These are phyloP conservation scores for Cyphomyrus plagiostoma DNA, from an alignment of 2,113 vertebrate species.

Conservation along the genomic window DNA sequence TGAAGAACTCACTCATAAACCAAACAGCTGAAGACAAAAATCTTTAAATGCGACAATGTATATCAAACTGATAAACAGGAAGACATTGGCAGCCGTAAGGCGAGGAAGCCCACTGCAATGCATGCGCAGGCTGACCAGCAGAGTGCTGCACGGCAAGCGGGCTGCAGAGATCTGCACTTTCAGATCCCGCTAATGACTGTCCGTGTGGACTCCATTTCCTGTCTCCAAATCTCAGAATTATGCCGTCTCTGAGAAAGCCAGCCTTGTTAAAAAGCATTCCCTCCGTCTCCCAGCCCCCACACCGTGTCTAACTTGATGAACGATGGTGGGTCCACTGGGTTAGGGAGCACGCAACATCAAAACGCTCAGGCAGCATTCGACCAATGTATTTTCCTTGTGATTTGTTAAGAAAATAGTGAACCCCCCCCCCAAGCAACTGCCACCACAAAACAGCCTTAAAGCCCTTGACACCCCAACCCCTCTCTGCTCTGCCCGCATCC, in stretches of 20 bases:
- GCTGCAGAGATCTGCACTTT: conserved; percentile 39
- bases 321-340: conserved; percentile 58
- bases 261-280: conserved; percentile 13
- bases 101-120: conserved; percentile 22
- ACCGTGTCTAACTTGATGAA: conserved; percentile 44
- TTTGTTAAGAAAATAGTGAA: conserved; percentile 86
- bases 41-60: background rate
- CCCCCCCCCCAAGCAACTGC: conserved; percentile 58
- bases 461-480: conserved; percentile 44
- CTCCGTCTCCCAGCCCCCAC: conserved; percentile 20
- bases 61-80: background rate
- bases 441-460: conserved; percentile 13
- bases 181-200: conserved; percentile 53
- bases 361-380: conserved; percentile 71
- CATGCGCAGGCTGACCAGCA: conserved; percentile 1
- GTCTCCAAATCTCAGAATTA: conserved; percentile 63
- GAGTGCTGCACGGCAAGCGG: conserved; percentile 27
- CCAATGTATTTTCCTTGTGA: conserved; percentile 82
- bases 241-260: conserved; percentile 57
- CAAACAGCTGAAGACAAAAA: background rate
- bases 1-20: background rate
- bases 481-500: conserved; percentile 63
- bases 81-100: background rate
- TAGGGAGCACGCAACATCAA: conserved; percentile 77
- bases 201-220: conserved; percentile 70